phyloP scores from a whole-genome alignment of 2,888 invertebrate species.

The Mongoloraphidia duomilia region DNA sequence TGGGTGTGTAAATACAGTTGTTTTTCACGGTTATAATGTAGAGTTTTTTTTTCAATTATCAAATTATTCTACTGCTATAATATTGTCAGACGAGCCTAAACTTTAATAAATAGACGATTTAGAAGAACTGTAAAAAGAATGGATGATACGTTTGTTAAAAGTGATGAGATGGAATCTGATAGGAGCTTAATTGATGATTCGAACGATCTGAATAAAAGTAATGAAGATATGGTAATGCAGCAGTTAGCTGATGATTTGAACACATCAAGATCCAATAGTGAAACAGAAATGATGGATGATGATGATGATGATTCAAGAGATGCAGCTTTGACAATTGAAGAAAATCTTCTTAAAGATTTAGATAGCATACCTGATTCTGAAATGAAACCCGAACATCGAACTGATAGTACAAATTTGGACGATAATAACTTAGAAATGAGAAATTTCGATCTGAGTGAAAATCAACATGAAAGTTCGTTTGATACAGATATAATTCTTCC shows the following conservation, averaged over 20 bases:
- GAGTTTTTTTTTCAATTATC: too few species aligned
- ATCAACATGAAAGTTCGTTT: constrained; percentile 14
- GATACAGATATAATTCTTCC: constrained; percentile 26
- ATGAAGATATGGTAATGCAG: neutral
- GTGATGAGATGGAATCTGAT: too few species aligned
- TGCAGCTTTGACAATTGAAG: constrained; percentile 21
- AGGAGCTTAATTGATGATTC: too few species aligned
- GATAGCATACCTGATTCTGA: constrained; percentile 3
- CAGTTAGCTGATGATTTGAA: constrained; percentile 16
- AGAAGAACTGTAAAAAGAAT: too few species aligned
- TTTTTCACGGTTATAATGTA: too few species aligned
- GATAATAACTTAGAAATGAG: neutral
- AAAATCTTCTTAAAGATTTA: constrained; percentile 18
- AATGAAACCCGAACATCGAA: neutral
- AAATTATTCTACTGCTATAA: too few species aligned
- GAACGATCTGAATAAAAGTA: too few species aligned
- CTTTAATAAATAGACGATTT: too few species aligned
- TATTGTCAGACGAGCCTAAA: too few species aligned
- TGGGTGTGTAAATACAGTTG: too few species aligned
- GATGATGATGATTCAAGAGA: constrained; percentile 23
- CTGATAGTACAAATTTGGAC: neutral
- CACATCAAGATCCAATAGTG: constrained; percentile 24
- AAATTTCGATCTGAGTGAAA: constrained; percentile 2
- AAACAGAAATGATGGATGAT: constrained; percentile 18
- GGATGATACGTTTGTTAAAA: too few species aligned